Conservation (phyloP, 2,888 invertebrate genomes). For the Pristionchus fissidentatus region DNA sequence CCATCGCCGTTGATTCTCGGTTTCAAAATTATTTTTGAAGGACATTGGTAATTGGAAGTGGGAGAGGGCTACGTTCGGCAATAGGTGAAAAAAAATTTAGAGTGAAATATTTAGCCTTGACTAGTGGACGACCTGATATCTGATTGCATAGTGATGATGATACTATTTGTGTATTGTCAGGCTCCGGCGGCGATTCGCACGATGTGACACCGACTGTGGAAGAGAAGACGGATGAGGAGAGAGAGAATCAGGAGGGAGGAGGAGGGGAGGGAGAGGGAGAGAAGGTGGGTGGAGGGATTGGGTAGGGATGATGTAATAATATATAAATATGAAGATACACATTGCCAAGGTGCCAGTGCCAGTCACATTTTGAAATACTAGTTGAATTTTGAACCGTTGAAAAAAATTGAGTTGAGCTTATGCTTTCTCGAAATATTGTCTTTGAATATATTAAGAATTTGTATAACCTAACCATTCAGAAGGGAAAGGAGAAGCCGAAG, state of each 20-base stretch:
- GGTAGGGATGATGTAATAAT: background rate
- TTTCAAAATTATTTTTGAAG: too few relatives aligned
- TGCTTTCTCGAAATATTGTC: too few relatives aligned
- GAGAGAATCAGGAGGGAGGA: slow-evolving; percentile 32
- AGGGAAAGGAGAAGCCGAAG: slow-evolving; percentile 34
- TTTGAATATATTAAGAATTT: background rate
- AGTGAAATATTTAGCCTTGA: too few relatives aligned
- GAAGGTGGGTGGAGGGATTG: background rate
- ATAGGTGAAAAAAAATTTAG: background rate
- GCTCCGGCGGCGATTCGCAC: background rate
- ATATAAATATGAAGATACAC: background rate
- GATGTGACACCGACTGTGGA: slow-evolving; percentile 7
- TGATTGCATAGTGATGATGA: background rate
- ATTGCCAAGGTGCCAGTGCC: too few relatives aligned
- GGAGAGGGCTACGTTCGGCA: background rate
- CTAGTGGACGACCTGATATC: too few relatives aligned
- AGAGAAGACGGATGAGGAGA: slow-evolving; percentile 20
- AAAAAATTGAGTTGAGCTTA: too few relatives aligned
- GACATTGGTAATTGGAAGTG: background rate
- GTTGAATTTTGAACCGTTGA: too few relatives aligned
- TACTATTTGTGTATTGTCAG: background rate
- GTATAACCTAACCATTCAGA: background rate
- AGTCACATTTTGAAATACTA: too few relatives aligned
- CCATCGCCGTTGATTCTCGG: too few relatives aligned
- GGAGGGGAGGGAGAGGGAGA: background rate